Conservation (phyloP, 2,113 vertebrate genomes). For the Toxostoma redivivum region DNA sequence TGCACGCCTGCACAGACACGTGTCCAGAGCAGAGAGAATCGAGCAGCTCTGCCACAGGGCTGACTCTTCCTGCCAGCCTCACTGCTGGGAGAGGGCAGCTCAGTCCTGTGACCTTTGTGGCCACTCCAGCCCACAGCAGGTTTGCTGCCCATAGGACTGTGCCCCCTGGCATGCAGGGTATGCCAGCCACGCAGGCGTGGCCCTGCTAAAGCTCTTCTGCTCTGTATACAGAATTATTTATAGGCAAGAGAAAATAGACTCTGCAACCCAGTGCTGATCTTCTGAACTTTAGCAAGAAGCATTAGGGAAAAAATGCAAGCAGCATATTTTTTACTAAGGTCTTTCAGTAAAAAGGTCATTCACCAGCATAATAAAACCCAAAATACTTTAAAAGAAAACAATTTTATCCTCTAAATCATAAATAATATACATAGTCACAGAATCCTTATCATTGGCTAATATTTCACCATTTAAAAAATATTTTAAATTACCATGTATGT, state of each 20-base stretch:
- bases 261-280: not conserved
- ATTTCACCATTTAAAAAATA: not conserved
- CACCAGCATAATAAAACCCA: not conserved
- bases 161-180: not conserved
- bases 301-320: not conserved
- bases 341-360: not conserved
- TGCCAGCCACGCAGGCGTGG: not conserved
- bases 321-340: not conserved
- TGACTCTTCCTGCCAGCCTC: not conserved
- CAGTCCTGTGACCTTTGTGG: rapidly evolving
- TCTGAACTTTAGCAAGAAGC: not conserved
- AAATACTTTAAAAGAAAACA: not conserved
- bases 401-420: not conserved
- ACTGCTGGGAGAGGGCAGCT: not conserved
- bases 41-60: not conserved
- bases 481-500: not conserved
- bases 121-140: not conserved
- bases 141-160: rapidly evolving
- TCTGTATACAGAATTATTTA: not conserved
- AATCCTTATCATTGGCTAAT: not conserved
- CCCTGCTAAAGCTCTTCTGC: not conserved
- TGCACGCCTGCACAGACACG: rapidly evolving
- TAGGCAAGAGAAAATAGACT: not conserved
- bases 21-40: not conserved
- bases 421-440: not conserved